Evolutionary conservation across 1,140 invertebrate genomes (phyloP).

Genomic region (Callitettix versicolor): DNA sequence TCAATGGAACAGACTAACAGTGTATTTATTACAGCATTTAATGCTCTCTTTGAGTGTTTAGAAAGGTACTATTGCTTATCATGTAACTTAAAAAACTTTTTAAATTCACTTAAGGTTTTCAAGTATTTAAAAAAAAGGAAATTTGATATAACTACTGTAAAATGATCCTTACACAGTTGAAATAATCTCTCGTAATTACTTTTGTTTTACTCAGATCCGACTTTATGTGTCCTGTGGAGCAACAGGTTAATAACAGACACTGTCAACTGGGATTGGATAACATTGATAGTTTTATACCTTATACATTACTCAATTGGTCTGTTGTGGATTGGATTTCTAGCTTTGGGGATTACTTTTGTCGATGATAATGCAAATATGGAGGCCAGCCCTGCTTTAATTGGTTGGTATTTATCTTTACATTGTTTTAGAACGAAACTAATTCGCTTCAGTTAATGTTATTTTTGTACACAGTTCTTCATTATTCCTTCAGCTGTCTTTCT

Average conservation of each 20-base stretch:
- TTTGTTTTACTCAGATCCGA: conserved; percentile 7
- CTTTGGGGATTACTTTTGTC: conserved; percentile 10
- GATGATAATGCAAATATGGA: conserved; percentile 12
- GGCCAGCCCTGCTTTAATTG: conserved; percentile 16
- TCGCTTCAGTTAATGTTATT: neutral
- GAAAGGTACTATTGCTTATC: too few relatives aligned
- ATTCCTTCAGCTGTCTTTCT: too few relatives aligned
- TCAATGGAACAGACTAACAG: too few relatives aligned
- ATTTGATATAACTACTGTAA: too few relatives aligned
- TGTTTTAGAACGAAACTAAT: too few relatives aligned
- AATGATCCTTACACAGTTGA: too few relatives aligned
- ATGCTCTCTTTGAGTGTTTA: too few relatives aligned
- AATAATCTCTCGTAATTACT: neutral
- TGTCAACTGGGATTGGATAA: conserved; percentile 8
- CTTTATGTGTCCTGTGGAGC: conserved; percentile 11
- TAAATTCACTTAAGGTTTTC: too few relatives aligned
- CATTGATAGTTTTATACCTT: conserved; percentile 4
- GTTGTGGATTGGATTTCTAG: conserved; percentile 4
- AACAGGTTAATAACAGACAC: neutral
- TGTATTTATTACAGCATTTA: too few relatives aligned
- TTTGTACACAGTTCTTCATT: neutral
- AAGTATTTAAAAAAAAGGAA: too few relatives aligned
- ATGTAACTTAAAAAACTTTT: too few relatives aligned
- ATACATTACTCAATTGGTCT: conserved; percentile 12
- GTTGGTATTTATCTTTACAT: too few relatives aligned